Percentiles rank a stretch among this genome's conserved stretches.
Conservation (phyloP, 2,888 invertebrate species). For the Camponotus fellah region DNA sequence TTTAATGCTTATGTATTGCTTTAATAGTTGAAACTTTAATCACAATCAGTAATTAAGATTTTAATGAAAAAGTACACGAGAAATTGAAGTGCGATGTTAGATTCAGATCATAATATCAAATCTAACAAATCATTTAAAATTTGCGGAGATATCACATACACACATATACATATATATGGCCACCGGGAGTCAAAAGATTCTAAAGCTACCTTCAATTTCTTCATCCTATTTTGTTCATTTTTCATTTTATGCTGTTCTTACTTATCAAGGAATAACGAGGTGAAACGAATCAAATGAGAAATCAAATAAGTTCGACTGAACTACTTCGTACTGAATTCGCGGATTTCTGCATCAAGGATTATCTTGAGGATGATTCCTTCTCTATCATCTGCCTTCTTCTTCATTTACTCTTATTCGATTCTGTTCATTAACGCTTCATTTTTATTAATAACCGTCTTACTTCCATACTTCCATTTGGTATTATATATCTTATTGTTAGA, state of each 20-base stretch:
- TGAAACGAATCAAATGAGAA: constrained; percentile 65
- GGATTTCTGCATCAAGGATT: constrained; percentile 51
- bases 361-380: constrained; percentile 24
- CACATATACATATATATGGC: constrained; percentile 26
- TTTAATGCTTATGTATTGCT: no score
- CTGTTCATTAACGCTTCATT: constrained; percentile 58
- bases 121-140: constrained; percentile 43
- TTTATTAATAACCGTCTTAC: background rate
- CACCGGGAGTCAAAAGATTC: constrained; percentile 40
- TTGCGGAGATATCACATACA: constrained; percentile 52
- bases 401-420: constrained; percentile 27
- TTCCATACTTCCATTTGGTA: background rate
- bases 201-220: constrained; percentile 52
- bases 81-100: constrained; percentile 30
- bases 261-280: constrained; percentile 68
- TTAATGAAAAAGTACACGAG: background rate
- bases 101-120: constrained; percentile 30
- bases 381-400: background rate
- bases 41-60: background rate
- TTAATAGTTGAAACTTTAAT: background rate
- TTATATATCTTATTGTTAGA: background rate
- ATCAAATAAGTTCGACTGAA: constrained; percentile 64
- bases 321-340: constrained; percentile 59
- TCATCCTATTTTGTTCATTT: constrained; percentile 58
- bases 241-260: constrained; percentile 55